These are phyloP conservation scores for Bimastos eiseni DNA, from an alignment of 2,888 invertebrate species.

Conservation along the genomic window DNA sequence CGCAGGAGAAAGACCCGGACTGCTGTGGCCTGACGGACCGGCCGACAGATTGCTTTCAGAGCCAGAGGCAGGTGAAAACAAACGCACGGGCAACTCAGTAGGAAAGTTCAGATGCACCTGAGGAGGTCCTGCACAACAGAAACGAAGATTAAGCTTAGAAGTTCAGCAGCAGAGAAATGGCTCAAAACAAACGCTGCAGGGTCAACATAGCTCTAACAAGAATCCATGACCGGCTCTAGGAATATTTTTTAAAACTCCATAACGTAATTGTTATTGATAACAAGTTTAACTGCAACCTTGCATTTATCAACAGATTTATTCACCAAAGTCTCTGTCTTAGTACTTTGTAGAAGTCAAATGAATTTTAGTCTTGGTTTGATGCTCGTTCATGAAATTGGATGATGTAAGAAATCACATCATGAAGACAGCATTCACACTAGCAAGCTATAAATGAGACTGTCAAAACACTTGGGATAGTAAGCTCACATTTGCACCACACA, in stretches of 20 bases:
- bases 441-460: neutral
- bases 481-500: too few species aligned
- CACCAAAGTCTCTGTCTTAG: neutral
- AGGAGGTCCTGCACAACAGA: neutral
- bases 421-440: neutral
- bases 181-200: neutral
- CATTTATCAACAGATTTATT: neutral
- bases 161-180: neutral
- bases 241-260: neutral
- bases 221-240: neutral
- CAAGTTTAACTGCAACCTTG: neutral
- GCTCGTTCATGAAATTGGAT: neutral
- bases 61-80: constrained; percentile 13
- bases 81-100: neutral
- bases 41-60: neutral
- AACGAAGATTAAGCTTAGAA: neutral
- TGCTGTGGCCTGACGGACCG: neutral
- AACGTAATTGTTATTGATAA: neutral
- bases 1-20: constrained; percentile 8
- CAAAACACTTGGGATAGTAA: too few species aligned
- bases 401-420: neutral
- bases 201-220: neutral
- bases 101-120: constrained; percentile 3
- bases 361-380: neutral
- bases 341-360: neutral